Conservation (phyloP, 37 sponge, comb jelly and placozoan genomes). For the Agelas oroides region DNA sequence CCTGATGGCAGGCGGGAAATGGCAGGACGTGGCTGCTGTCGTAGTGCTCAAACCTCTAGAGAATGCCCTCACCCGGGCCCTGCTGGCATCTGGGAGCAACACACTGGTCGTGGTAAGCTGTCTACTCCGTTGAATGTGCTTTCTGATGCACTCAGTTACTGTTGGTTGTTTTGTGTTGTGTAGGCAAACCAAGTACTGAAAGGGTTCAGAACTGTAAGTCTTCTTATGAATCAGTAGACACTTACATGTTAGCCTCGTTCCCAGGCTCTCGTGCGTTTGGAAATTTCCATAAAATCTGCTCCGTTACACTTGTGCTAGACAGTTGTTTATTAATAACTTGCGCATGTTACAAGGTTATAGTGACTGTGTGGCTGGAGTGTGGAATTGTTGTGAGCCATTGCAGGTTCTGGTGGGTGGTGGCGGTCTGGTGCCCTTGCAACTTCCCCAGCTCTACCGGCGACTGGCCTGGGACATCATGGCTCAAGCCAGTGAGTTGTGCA, state of each 20-base stretch:
- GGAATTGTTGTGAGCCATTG: too few relatives aligned
- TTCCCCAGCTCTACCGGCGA: neutral
- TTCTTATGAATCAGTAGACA: neutral
- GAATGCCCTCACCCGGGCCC: neutral
- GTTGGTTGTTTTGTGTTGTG: neutral
- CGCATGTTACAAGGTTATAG: too few relatives aligned
- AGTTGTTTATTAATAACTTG: too few relatives aligned
- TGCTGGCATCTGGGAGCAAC: neutral
- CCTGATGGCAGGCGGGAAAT: neutral
- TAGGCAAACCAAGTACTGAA: constrained; percentile 10
- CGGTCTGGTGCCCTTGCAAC: neutral
- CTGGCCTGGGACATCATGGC: constrained; percentile 16
- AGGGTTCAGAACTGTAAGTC: constrained; percentile 23
- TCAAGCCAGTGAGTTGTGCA: neutral
- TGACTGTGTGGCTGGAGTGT: too few relatives aligned
- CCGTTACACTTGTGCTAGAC: too few relatives aligned
- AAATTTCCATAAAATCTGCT: too few relatives aligned
- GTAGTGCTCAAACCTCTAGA: constrained; percentile 19
- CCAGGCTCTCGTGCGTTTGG: too few relatives aligned
- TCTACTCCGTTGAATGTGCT: neutral
- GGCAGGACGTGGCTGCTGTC: constrained; percentile 15
- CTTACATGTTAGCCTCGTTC: neutral
- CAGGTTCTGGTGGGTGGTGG: too few relatives aligned
- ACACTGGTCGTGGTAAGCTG: constrained; percentile 4
- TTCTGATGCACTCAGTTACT: neutral